Percentiles rank a stretch among this genome's conserved stretches.
Evolutionary conservation across 2,888 invertebrate genomes (phyloP).

Genomic region (Drosophila kambysellisi): DNA sequence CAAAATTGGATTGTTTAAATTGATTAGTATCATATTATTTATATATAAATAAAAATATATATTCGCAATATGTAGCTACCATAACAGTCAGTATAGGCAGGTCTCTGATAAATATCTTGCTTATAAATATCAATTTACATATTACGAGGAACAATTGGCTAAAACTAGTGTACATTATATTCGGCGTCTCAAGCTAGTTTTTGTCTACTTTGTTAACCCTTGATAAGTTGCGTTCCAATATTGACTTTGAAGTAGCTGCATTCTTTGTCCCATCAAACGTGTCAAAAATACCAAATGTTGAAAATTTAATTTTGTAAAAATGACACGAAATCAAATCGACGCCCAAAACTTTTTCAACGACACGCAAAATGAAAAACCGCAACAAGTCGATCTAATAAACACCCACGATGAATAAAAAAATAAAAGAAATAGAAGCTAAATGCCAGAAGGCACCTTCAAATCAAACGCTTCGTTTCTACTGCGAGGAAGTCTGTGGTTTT

Average conservation of each 20-base stretch:
- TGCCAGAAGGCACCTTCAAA: slow-evolving; percentile 63
- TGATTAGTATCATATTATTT: rapidly evolving
- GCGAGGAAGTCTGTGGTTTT: slow-evolving; percentile 49
- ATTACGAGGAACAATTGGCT: neutral
- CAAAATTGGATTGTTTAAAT: neutral
- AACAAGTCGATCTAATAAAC: slow-evolving; percentile 71
- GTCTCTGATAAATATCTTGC: neutral
- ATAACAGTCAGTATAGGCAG: no score
- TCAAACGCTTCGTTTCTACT: slow-evolving; percentile 46
- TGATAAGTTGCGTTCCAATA: slow-evolving; percentile 11
- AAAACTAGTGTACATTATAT: neutral
- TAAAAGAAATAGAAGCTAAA: slow-evolving; percentile 8
- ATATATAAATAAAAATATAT: neutral
- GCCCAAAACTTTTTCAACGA: slow-evolving; percentile 41
- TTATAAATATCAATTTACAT: neutral
- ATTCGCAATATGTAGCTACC: no score
- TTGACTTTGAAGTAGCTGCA: slow-evolving; percentile 39
- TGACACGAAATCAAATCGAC: slow-evolving; percentile 57
- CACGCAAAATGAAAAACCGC: slow-evolving; percentile 37
- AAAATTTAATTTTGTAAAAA: slow-evolving; percentile 57
- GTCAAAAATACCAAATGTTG: slow-evolving; percentile 42
- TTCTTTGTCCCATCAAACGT: slow-evolving; percentile 39
- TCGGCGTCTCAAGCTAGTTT: neutral
- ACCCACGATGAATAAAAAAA: slow-evolving; percentile 32
- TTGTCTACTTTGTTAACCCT: slow-evolving; percentile 24